These are phyloP conservation scores for Okapia johnstoni DNA, from an alignment of 2,113 vertebrate species.

Conservation along the genomic window DNA sequence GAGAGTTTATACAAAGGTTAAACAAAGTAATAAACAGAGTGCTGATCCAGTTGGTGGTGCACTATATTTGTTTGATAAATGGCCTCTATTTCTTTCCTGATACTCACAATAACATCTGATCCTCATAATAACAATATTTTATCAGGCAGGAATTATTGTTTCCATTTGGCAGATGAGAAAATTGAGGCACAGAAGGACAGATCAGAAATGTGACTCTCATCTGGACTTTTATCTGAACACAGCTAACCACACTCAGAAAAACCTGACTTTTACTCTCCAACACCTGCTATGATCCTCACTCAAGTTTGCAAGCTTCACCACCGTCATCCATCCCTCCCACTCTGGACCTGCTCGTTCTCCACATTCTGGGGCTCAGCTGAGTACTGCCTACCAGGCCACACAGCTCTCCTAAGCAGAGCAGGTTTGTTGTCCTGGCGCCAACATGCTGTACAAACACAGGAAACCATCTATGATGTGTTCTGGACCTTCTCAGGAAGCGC, in stretches of 20 bases:
- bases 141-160: neutral
- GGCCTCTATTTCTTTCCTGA: neutral
- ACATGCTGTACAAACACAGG: neutral
- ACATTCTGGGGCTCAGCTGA: neutral
- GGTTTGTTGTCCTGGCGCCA: neutral
- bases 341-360: neutral
- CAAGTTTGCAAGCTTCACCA: neutral
- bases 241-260: neutral
- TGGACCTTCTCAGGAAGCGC: neutral
- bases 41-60: neutral
- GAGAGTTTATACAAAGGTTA: neutral
- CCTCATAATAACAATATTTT: neutral
- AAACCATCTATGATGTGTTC: neutral
- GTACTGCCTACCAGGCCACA: neutral
- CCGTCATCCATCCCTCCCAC: fast-evolving
- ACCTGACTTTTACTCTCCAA: neutral
- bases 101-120: neutral
- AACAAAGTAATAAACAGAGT: neutral
- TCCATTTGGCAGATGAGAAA: neutral
- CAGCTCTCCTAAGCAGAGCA: neutral
- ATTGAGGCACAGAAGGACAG: neutral
- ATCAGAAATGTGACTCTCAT: neutral
- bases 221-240: neutral
- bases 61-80: neutral
- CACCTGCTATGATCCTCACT: neutral